Base-by-base conservation (phyloP, 2,888 invertebrate genomes). In the Aspidiotus rigidus region DNA sequence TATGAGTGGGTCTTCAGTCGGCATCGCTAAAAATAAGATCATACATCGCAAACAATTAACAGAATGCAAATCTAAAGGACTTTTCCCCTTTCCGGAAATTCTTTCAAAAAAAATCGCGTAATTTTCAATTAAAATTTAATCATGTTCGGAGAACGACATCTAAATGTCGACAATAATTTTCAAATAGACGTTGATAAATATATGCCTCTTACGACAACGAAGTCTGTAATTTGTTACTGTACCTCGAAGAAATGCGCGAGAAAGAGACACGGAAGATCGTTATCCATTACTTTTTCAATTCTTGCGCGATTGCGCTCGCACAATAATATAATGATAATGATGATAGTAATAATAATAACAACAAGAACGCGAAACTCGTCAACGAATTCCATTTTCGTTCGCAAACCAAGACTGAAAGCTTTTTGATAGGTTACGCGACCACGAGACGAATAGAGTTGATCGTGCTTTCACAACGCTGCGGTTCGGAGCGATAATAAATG, bases 1-100 rank as follows among this genome's bases (percentile, higher is more conserved):
- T 79, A 89, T 89, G 77, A 84, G 83, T 55, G 88, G 89, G 59
- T 86, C 86, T 77, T 88, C 88, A 74, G 84, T 82, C 13, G 88
- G 87, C 74, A 88, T 78, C 80, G 84, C 86, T 85, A 77, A 40
- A 75, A 73, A 28, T 28, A 28, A 28, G 5, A 28, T 28, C 28
- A 28, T 28, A 28, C 1, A 28, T 28, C 28, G 28, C 69, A 71
- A 69, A 62, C 59, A 62, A 11, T 54, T 61, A 61, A 62, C 67
- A 63, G n/a, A 40, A 70, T 28, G 13, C 53, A 53, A 53, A 13
- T 53, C 1, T 53, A 53, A 53, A 53, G 6, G 6, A 28, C 28
- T 1, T 28, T 28, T 28, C 28, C 28, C 28, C 28, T 28, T 5
- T 5, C 5, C 5, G 2, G 28, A 28, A 28, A 28, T 28, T 28